Conservation (phyloP, 2,888 invertebrate species). For the Elgonia sp. region DNA sequence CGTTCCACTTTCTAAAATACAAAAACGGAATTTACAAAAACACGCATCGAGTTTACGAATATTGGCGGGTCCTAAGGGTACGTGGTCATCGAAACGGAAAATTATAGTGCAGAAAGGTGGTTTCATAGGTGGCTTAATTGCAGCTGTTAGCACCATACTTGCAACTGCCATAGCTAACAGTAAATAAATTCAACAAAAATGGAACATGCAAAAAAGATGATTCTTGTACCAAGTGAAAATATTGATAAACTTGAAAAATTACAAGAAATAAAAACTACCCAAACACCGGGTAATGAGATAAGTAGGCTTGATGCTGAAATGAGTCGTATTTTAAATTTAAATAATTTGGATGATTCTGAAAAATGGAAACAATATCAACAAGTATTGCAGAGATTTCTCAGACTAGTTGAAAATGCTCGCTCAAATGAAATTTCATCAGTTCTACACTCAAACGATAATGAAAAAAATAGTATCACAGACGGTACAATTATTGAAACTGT, state of each 20-base stretch:
- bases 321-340: conserved; percentile 62
- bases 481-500: not conserved
- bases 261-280: conserved; percentile 1
- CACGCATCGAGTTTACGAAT: not conserved
- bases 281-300: conserved; percentile 36
- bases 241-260: not conserved
- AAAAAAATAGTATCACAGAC: not conserved
- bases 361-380: conserved; percentile 63
- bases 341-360: conserved; percentile 44
- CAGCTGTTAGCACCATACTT: too few relatives aligned
- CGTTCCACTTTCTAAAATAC: not conserved
- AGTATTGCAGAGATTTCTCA: not conserved
- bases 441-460: too few relatives aligned
- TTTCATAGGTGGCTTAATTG: too few relatives aligned
- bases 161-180: too few relatives aligned
- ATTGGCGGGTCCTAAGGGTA: too few relatives aligned
- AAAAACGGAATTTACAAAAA: conserved; percentile 14
- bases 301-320: conserved; percentile 57
- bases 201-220: conserved; percentile 1
- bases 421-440: not conserved
- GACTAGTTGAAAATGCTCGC: too few relatives aligned
- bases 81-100: too few relatives aligned
- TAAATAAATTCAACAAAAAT: not conserved
- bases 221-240: not conserved
- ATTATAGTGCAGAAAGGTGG: conserved; percentile 38